Conservation (phyloP, 2,113 vertebrate genomes). For the Nipponia nippon region DNA sequence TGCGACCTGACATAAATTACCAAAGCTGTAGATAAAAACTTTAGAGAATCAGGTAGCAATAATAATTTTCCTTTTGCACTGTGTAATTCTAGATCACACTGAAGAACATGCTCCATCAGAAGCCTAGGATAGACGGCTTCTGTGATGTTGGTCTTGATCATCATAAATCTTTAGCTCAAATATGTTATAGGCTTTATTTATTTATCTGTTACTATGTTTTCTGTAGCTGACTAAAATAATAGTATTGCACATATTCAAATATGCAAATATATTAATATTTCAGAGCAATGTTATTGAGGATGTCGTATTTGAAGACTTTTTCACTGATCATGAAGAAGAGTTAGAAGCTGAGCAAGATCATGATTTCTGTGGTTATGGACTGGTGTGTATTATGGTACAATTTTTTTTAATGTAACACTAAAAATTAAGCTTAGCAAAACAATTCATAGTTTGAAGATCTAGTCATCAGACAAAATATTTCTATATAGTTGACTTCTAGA, state of each 20-base stretch:
- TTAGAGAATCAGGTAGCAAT: background rate
- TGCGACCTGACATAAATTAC: background rate
- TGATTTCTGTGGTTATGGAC: background rate
- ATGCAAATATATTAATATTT: background rate
- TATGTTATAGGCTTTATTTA: background rate
- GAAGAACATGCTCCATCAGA: background rate
- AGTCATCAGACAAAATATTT: background rate
- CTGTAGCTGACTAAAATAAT: background rate
- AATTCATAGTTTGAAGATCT: background rate
- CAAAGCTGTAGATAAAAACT: background rate
- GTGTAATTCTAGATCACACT: background rate
- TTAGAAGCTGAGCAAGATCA: background rate
- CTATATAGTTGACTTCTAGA: background rate
- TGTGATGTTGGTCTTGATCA: background rate
- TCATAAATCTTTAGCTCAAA: background rate
- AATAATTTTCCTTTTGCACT: background rate
- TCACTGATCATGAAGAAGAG: background rate
- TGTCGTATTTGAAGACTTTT: constrained; percentile 22
- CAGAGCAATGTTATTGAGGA: constrained; percentile 13
- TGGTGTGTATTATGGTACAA: background rate
- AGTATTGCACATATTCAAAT: background rate
- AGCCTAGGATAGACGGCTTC: background rate
- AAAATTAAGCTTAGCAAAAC: background rate
- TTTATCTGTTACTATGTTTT: background rate
- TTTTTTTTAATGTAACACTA: background rate